phyloP scores from a whole-genome alignment of 2,113 vertebrate species.

The Cynopterus brachyotis region DNA sequence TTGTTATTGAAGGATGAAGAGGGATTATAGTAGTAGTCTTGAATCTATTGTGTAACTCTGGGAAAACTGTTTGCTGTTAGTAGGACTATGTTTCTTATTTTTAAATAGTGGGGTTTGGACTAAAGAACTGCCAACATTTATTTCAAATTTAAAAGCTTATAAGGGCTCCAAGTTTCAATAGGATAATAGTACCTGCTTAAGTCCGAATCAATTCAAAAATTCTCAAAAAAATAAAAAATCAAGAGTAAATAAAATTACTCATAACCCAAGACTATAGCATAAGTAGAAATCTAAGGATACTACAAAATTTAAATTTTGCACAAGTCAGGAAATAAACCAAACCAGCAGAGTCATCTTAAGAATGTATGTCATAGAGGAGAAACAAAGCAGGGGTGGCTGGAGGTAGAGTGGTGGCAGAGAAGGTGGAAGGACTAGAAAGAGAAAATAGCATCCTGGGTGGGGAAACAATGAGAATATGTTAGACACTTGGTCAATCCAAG shows the following conservation, averaged over 20 bases:
- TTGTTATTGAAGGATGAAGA: background rate
- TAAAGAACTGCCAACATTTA: background rate
- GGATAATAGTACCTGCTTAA: background rate
- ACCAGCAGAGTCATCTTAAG: background rate
- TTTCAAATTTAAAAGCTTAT: constrained; percentile 17
- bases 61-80: background rate
- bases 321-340: background rate
- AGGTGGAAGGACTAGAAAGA: background rate
- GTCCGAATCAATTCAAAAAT: background rate
- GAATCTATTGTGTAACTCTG: background rate
- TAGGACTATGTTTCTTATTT: background rate
- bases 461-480: background rate
- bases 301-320: background rate
- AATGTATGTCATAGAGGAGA: background rate
- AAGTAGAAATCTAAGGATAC: background rate
- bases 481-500: background rate
- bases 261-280: background rate
- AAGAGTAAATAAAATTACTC: constrained; percentile 22
- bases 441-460: background rate
- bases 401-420: rapidly evolving
- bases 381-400: rapidly evolving
- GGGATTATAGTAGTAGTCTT: background rate
- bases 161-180: background rate
- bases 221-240: background rate
- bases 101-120: background rate